phyloP scores from a whole-genome alignment of 2,888 invertebrate species.

The Elmis aenea region DNA sequence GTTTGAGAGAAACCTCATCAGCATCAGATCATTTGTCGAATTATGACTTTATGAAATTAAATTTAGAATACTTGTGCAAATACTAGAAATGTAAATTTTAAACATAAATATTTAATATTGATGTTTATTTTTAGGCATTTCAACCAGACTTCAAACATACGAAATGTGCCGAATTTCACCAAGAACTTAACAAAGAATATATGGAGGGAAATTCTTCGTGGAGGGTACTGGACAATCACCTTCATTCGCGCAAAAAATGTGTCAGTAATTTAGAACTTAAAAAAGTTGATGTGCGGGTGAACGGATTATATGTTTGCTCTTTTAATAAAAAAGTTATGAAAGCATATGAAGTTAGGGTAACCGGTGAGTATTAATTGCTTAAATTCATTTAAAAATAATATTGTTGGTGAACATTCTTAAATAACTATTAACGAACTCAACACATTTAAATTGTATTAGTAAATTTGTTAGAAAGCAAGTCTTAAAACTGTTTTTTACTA shows the following conservation, averaged over 20 bases:
- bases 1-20: too few relatives aligned
- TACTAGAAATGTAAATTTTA: too few relatives aligned
- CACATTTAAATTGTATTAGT: too few relatives aligned
- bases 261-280: slow-evolving; percentile 28
- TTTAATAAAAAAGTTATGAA: slow-evolving; percentile 30
- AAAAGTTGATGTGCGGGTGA: slow-evolving; percentile 29
- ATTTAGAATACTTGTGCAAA: too few relatives aligned
- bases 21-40: too few relatives aligned
- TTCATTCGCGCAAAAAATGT: slow-evolving; percentile 21
- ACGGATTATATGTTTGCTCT: slow-evolving; percentile 37
- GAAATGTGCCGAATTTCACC: slow-evolving; percentile 23
- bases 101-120: too few relatives aligned
- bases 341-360: slow-evolving; percentile 33
- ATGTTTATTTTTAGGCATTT: slow-evolving; percentile 27
- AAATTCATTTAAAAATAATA: neutral
- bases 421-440: too few relatives aligned
- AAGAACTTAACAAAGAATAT: slow-evolving; percentile 7
- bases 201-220: slow-evolving; percentile 11
- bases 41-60: too few relatives aligned
- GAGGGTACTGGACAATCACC: slow-evolving; percentile 9
- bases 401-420: too few relatives aligned
- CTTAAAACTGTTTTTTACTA: too few relatives aligned
- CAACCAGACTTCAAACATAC: slow-evolving; percentile 28
- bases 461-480: too few relatives aligned
- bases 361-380: slow-evolving; percentile 15